phyloP scores from a whole-genome alignment of 2,113 vertebrate species.

The Probosciger aterrimus region DNA sequence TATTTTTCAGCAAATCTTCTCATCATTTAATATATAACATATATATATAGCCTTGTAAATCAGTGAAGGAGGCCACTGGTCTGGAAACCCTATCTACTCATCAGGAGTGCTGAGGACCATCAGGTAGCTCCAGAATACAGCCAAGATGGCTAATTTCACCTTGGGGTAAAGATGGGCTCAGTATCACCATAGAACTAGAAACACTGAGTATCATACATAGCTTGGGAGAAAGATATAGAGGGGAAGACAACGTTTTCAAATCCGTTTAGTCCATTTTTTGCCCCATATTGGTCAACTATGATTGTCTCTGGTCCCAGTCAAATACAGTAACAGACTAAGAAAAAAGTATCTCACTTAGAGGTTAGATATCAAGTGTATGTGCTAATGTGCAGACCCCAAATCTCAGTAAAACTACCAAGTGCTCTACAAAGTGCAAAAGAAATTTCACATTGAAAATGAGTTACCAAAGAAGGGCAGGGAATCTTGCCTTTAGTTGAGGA shows the following conservation, averaged over 20 bases:
- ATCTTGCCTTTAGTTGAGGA: neutral
- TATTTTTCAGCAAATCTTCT: neutral
- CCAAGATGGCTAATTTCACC: neutral
- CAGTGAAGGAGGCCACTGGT: neutral
- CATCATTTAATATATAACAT: neutral
- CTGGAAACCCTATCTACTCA: neutral
- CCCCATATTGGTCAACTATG: neutral
- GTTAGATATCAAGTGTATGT: neutral
- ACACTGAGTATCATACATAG: neutral
- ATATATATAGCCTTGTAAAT: neutral
- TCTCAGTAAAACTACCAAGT: neutral
- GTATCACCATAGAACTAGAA: neutral
- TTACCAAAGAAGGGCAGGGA: neutral
- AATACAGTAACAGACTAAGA: neutral
- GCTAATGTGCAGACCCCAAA: neutral
- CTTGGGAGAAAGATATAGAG: neutral
- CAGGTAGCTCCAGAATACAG: neutral
- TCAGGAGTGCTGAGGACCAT: too few relatives aligned
- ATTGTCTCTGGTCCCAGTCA: neutral
- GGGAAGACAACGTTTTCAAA: neutral
- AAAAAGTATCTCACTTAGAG: neutral
- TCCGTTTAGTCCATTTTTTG: neutral
- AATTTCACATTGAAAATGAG: neutral
- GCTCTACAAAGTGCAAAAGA: neutral
- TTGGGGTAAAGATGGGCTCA: neutral